Percentiles rank a stretch among this genome's conserved stretches.
Evolutionary conservation across 2,113 vertebrate species (phyloP).

Genomic region (Epinephelus lanceolatus): DNA sequence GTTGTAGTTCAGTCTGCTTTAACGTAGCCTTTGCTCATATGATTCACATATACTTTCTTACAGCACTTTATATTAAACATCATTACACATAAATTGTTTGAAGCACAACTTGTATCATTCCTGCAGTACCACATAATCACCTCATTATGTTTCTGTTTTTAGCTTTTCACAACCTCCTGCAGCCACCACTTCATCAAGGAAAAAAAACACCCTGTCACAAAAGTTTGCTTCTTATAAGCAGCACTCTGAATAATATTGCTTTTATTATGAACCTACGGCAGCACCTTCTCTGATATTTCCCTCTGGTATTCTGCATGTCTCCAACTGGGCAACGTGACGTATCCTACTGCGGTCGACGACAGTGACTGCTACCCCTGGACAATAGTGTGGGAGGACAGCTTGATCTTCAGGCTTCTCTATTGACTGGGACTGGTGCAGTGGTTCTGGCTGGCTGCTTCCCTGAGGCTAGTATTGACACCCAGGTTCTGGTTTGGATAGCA

Average conservation of each 20-base stretch:
- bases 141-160: constrained; percentile 40
- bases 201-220: neutral
- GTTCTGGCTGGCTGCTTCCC: constrained; percentile 81
- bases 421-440: constrained; percentile 71
- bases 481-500: constrained; percentile 79
- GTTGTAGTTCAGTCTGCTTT: neutral
- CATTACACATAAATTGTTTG: constrained; percentile 20
- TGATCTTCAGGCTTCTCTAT: constrained; percentile 78
- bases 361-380: constrained; percentile 58
- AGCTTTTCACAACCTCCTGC: constrained; percentile 35
- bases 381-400: constrained; percentile 76
- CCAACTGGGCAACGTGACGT: neutral
- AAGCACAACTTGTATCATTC: constrained; percentile 10
- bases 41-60: constrained; percentile 19
- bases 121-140: constrained; percentile 28
- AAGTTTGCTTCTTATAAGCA: constrained; percentile 15
- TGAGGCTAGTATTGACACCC: constrained; percentile 81
- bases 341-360: constrained; percentile 47
- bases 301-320: neutral
- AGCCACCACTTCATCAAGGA: constrained; percentile 37
- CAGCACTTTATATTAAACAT: constrained; percentile 20
- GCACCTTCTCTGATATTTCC: neutral
- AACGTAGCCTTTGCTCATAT: neutral
- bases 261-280: neutral
- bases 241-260: neutral